These are phyloP conservation scores for Prietella phreatophila DNA, from an alignment of 2,113 vertebrate genomes.

Conservation along the genomic window DNA sequence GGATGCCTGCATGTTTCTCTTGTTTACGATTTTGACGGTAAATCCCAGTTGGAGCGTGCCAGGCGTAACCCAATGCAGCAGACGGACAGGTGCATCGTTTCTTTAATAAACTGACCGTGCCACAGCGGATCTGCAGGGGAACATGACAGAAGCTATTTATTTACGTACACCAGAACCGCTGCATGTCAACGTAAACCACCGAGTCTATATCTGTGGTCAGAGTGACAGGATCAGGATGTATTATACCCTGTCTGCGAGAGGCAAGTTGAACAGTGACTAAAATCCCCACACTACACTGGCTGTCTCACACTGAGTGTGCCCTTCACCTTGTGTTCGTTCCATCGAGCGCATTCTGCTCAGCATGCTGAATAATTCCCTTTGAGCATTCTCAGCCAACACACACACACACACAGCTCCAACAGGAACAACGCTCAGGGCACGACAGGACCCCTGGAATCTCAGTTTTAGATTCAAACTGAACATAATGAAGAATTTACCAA, in stretches of 20 bases:
- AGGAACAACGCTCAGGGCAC: background rate
- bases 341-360: constrained; percentile 49
- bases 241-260: background rate
- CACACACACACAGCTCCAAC: background rate
- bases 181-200: background rate
- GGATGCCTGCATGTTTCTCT: constrained; percentile 23
- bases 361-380: constrained; percentile 46
- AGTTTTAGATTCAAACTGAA: background rate
- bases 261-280: background rate
- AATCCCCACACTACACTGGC: background rate
- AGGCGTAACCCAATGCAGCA: constrained; percentile 26
- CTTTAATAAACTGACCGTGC: constrained; percentile 43
- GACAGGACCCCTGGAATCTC: background rate
- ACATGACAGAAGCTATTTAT: constrained; percentile 7
- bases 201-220: background rate
- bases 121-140: constrained; percentile 32
- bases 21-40: constrained; percentile 12
- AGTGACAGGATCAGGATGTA: constrained; percentile 16
- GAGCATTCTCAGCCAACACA: background rate
- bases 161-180: background rate
- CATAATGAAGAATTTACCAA: background rate
- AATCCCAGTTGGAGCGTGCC: constrained; percentile 36
- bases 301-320: constrained; percentile 49
- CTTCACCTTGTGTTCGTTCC: constrained; percentile 62
- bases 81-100: constrained; percentile 46